Percentiles rank a stretch among this genome's conserved stretches.
phyloP scores from a whole-genome alignment of 2,888 invertebrate genomes.

The Thyatira batis region DNA sequence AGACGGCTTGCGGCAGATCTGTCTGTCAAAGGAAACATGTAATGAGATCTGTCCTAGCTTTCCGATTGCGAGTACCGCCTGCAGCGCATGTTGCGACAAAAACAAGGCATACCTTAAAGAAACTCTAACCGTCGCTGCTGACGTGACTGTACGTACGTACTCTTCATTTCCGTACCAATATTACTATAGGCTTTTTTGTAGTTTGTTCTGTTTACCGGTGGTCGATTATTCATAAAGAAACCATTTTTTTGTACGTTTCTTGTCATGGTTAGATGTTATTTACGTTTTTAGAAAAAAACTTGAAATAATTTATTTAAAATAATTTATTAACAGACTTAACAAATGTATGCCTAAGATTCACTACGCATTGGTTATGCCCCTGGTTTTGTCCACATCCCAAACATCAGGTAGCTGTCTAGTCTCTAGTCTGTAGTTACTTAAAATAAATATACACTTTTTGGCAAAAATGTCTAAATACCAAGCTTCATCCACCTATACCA shows the following conservation, averaged over 20 bases:
- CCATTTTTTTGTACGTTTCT: background rate
- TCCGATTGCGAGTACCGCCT: background rate
- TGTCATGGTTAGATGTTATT: background rate
- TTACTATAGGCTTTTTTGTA: background rate
- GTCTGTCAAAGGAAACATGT: background rate
- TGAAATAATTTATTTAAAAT: no score
- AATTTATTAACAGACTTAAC: no score
- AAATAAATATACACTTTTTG: no score
- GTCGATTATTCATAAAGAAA: background rate
- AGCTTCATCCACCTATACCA: no score
- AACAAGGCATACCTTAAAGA: background rate
- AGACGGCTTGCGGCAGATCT: background rate
- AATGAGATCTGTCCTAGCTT: conserved; percentile 1
- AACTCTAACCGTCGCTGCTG: background rate
- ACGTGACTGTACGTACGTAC: background rate
- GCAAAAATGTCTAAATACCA: no score
- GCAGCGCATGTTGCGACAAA: background rate
- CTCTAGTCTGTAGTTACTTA: no score
- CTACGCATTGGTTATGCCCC: no score
- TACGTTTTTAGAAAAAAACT: no score
- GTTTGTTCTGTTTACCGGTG: background rate
- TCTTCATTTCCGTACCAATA: background rate
- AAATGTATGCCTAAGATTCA: no score
- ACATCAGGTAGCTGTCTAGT: no score
- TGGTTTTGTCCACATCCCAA: no score